Base-by-base conservation (phyloP, 1,140 invertebrate species). In the Stegodyphus mimosarum region DNA sequence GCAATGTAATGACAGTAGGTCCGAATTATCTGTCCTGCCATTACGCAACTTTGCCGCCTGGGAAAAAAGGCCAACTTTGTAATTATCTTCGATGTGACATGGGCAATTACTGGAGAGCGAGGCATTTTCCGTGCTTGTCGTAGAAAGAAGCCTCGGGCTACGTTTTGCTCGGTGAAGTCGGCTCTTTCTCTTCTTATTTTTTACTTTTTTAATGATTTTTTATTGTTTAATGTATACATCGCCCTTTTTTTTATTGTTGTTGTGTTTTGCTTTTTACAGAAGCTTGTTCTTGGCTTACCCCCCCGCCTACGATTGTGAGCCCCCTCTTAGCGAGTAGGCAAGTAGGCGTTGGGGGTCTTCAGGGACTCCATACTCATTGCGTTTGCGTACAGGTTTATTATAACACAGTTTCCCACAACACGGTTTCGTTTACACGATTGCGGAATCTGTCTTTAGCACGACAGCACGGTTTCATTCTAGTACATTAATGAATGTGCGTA, bases 181-280 rank as follows among this genome's bases (percentile, higher is more conserved):
- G 51, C 33, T 69, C 60, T 51, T 52, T 77, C 11, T 83, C 11
- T 72, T 72, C 11, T 72, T 18, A 48, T 74, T 13, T 71, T 33
- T n/a, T 71, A 33, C 74, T 63, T 13, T 33, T 33, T 33, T 33
- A 33, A 33, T 33, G 33, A 33, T 33, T 33, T 33, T 33, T 51
- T 83, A 83, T 83, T 83, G 80, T 76, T 83, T 83, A 83, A 83
- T 83, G 79, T 83, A 83, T 83, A 83, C 79, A 74, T 74, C 71
- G 70, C 11, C 48, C 50, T 51, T 50, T 52, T 52, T 73, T 53
- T 55, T 73, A 17, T 67, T 49, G 17, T 49, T 69, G 49, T 74
- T 84, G 72, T n/a, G 53, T 83, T 76, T 75, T 74, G 60, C 49
- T 84, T 75, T 84, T 84, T 84, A 84, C 81, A 76, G 81, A 76